Percentiles rank a stretch among this genome's conserved stretches.
Evolutionary conservation across 2,888 invertebrate genomes (phyloP).

Genomic region (Antheraea yamamai): DNA sequence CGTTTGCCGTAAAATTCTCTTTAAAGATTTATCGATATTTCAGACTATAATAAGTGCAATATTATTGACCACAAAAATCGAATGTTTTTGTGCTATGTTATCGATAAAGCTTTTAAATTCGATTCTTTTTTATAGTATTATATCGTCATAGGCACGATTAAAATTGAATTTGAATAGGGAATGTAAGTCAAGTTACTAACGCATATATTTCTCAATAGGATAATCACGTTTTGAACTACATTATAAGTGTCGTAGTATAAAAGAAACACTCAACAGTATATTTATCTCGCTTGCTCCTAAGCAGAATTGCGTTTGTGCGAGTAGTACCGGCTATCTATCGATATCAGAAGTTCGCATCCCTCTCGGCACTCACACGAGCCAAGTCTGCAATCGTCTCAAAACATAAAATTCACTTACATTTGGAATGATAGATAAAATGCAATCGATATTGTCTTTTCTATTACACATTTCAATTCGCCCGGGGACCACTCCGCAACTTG

Average conservation of each 20-base stretch:
- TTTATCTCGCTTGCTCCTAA: background rate
- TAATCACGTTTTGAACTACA: background rate
- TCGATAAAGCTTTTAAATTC: background rate
- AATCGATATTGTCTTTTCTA: background rate
- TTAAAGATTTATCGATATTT: background rate
- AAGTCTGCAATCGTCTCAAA: background rate
- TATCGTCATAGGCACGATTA: background rate
- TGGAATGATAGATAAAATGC: conserved; percentile 2
- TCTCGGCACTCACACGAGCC: background rate
- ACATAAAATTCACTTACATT: background rate
- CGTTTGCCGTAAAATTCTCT: too few species aligned
- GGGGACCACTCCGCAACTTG: background rate
- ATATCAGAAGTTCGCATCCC: background rate
- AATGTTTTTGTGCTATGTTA: background rate
- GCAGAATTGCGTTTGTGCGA: background rate
- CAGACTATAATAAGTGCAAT: background rate
- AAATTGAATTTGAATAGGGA: background rate
- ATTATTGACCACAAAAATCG: background rate
- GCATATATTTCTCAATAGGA: background rate
- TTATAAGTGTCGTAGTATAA: too few species aligned
- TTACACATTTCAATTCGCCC: background rate
- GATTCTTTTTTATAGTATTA: background rate
- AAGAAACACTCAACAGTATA: background rate
- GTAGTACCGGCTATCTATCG: background rate
- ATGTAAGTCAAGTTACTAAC: background rate